phyloP scores from a whole-genome alignment of 1,140 invertebrate genomes.

The Pseudomyrmex dendroicus region DNA sequence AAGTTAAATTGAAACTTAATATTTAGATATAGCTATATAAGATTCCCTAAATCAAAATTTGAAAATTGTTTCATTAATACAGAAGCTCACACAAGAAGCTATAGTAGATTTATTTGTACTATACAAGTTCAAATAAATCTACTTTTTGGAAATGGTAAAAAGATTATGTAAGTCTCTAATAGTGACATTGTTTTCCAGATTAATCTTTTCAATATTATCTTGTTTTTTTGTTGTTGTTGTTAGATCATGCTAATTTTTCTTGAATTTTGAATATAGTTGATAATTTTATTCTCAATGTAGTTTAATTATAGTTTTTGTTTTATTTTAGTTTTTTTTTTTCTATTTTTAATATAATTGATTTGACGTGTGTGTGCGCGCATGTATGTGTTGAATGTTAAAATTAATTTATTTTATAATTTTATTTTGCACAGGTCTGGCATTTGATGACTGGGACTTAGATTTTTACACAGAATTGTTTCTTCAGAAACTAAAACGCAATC shows the following conservation, averaged over 20 bases:
- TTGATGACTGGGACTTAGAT: constrained; percentile 94
- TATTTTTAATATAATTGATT: too few relatives aligned
- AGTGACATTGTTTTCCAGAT: too few relatives aligned
- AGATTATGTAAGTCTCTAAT: background rate
- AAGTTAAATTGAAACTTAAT: background rate
- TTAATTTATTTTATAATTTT: constrained; percentile 36
- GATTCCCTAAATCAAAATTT: constrained; percentile 24
- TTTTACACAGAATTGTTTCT: constrained; percentile 94
- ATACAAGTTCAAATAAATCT: constrained; percentile 23
- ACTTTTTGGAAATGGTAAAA: constrained; percentile 6
- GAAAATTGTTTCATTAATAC: background rate
- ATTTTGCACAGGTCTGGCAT: constrained; percentile 90
- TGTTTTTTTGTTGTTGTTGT: too few relatives aligned
- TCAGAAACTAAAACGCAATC: constrained; percentile 94
- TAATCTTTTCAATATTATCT: too few relatives aligned
- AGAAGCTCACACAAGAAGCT: background rate
- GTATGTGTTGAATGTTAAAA: background rate
- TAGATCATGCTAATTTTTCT: too few relatives aligned
- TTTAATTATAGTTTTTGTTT: too few relatives aligned
- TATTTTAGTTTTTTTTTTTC: too few relatives aligned
- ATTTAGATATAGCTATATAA: too few relatives aligned
- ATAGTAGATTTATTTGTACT: too few relatives aligned
- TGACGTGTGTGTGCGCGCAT: too few relatives aligned
- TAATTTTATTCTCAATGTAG: too few relatives aligned
- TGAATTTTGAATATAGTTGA: too few relatives aligned